A percentile compares a stretch with the other conserved stretches of the same genome.
Conservation (phyloP, 2,113 vertebrate species). For the Hiodon alosoides region DNA sequence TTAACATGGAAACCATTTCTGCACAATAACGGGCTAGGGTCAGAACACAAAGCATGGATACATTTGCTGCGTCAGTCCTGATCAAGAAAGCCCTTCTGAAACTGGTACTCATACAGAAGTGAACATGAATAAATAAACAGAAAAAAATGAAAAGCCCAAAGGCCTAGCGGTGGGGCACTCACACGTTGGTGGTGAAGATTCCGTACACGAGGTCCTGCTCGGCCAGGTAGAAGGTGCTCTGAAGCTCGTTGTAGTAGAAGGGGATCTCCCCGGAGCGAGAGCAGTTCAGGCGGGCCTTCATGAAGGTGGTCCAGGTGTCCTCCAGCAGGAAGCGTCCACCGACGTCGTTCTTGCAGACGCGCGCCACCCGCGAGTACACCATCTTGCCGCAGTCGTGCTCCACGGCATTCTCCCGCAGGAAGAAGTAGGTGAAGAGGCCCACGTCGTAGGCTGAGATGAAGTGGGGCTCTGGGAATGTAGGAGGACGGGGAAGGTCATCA, state of each 20-base stretch:
- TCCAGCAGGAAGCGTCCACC: conserved; percentile 83
- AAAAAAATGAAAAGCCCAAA: not conserved
- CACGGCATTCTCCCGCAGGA: conserved; percentile 79
- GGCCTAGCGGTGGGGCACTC: conserved; percentile 42
- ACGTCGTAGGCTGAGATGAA: conserved; percentile 85
- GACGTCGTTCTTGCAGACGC: conserved; percentile 82
- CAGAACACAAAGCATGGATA: too few species aligned
- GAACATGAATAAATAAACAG: not conserved
- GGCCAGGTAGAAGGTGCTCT: conserved; percentile 81
- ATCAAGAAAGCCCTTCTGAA: too few species aligned
- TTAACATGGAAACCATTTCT: too few species aligned
- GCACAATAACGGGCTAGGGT: too few species aligned
- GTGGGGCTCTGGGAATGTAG: conserved; percentile 70
- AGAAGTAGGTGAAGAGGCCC: conserved; percentile 80
- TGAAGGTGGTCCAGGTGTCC: conserved; percentile 86
- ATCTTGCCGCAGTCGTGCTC: conserved; percentile 83
- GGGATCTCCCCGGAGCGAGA: conserved; percentile 82
- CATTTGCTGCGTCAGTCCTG: too few species aligned
- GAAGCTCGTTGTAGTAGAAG: conserved; percentile 84
- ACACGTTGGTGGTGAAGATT: conserved; percentile 86
- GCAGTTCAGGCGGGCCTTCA: conserved; percentile 82
- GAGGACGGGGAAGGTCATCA: not conserved
- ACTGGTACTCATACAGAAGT: too few species aligned
- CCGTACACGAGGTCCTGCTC: conserved; percentile 85
- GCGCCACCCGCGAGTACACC: conserved; percentile 79